These are phyloP conservation scores for Theretra japonica DNA, from an alignment of 2,888 invertebrate genomes.

Conservation along the genomic window DNA sequence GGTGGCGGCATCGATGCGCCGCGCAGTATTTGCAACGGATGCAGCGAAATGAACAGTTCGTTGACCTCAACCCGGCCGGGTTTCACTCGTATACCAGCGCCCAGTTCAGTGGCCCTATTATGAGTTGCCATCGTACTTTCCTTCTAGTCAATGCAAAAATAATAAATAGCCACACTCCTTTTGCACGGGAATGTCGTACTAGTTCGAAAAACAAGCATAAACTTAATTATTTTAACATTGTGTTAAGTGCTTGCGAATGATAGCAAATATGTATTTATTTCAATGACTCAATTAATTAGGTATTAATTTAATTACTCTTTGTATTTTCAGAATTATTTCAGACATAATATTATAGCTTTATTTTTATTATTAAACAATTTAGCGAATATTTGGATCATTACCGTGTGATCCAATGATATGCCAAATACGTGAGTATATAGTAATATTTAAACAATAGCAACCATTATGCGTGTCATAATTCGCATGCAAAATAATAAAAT, in stretches of 20 bases:
- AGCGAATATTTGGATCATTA: too few species aligned
- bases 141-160: slow-evolving; percentile 39
- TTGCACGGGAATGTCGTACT: not conserved
- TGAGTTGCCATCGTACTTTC: slow-evolving; percentile 62
- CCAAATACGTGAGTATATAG: too few species aligned
- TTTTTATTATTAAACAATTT: too few species aligned
- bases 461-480: not conserved
- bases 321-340: too few species aligned
- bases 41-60: slow-evolving; percentile 84
- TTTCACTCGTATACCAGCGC: slow-evolving; percentile 80
- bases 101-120: slow-evolving; percentile 80
- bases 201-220: not conserved
- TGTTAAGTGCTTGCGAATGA: too few species aligned
- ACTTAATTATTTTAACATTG: not conserved
- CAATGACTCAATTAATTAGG: too few species aligned
- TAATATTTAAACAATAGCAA: too few species aligned
- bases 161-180: not conserved
- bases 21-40: slow-evolving; percentile 83
- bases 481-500: not conserved
- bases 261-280: too few species aligned
- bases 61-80: slow-evolving; percentile 79
- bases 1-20: slow-evolving; percentile 75
- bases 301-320: too few species aligned
- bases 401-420: too few species aligned
- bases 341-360: too few species aligned